Evolutionary conservation across 2,888 invertebrate species (phyloP).

Genomic region (Meghimatium bilineatum): DNA sequence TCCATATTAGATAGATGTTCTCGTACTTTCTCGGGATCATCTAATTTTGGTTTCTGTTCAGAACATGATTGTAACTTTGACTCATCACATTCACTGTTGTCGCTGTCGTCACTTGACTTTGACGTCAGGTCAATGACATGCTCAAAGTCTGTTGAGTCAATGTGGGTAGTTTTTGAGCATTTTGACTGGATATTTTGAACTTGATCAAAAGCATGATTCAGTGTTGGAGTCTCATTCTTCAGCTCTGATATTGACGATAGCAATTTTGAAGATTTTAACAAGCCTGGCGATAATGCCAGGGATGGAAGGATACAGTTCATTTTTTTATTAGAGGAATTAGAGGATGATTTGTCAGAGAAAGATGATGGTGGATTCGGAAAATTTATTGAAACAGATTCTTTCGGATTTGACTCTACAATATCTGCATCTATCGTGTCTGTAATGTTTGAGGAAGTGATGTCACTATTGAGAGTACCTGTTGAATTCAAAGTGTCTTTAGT

Average conservation of each 20-base stretch:
- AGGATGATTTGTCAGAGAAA: too few species aligned
- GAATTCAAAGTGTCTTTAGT: neutral
- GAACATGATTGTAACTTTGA: neutral
- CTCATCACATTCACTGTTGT: too few species aligned
- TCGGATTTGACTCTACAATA: neutral
- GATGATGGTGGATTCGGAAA: too few species aligned
- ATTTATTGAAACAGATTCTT: neutral
- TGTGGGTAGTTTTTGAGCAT: neutral
- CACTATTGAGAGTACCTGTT: neutral
- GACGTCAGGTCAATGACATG: neutral
- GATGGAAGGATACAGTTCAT: neutral
- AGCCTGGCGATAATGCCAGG: neutral
- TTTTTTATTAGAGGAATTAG: too few species aligned
- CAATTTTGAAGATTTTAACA: neutral
- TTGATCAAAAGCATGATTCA: neutral
- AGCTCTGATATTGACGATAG: neutral
- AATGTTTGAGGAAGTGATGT: neutral
- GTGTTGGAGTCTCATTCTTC: neutral
- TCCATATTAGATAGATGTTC: neutral
- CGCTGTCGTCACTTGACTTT: neutral
- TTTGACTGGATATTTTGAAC: neutral
- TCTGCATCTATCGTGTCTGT: neutral
- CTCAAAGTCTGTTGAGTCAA: neutral
- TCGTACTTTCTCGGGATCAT: neutral
- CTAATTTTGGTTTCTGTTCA: neutral